These are phyloP conservation scores for Sinohyriopsis cumingii DNA, from an alignment of 2,888 invertebrate genomes.

Conservation along the genomic window DNA sequence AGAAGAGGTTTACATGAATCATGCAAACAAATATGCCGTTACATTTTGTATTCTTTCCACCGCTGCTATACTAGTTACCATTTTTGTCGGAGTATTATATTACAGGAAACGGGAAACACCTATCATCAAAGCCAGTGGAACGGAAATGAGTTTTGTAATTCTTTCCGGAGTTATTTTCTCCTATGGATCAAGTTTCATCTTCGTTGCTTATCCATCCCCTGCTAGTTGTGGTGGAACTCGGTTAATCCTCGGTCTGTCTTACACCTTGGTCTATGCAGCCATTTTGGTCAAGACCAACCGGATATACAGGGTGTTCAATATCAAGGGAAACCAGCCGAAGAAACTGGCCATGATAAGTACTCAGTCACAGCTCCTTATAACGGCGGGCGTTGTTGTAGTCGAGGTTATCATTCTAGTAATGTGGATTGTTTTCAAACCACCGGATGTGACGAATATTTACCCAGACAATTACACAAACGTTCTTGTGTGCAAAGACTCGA, in stretches of 20 bases:
- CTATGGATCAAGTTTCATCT: slow-evolving; percentile 75
- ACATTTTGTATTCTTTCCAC: slow-evolving; percentile 68
- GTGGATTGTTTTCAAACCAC: slow-evolving; percentile 74
- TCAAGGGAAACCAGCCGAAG: slow-evolving; percentile 56
- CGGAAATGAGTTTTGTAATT: slow-evolving; percentile 75
- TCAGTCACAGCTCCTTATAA: slow-evolving; percentile 75
- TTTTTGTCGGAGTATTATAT: slow-evolving; percentile 74
- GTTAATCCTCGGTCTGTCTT: slow-evolving; percentile 76
- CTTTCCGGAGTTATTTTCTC: slow-evolving; percentile 74
- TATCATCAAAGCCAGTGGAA: slow-evolving; percentile 76
- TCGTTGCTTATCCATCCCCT: slow-evolving; percentile 74
- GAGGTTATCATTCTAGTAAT: slow-evolving; percentile 74
- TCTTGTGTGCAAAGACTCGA: slow-evolving; percentile 71
- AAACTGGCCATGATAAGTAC: slow-evolving; percentile 72
- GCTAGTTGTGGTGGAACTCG: slow-evolving; percentile 74
- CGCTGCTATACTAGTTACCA: slow-evolving; percentile 72
- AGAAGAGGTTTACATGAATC: slow-evolving; percentile 73
- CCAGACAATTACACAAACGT: slow-evolving; percentile 67
- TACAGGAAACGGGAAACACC: slow-evolving; percentile 75
- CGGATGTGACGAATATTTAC: slow-evolving; percentile 66
- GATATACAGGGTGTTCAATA: slow-evolving; percentile 76
- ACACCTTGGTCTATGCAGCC: slow-evolving; percentile 76
- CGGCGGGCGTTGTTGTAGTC: slow-evolving; percentile 72
- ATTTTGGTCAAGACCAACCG: slow-evolving; percentile 76
- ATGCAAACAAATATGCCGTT: slow-evolving; percentile 74